phyloP scores from a whole-genome alignment of 2,888 invertebrate species.

The Sympetrum striolatum region DNA sequence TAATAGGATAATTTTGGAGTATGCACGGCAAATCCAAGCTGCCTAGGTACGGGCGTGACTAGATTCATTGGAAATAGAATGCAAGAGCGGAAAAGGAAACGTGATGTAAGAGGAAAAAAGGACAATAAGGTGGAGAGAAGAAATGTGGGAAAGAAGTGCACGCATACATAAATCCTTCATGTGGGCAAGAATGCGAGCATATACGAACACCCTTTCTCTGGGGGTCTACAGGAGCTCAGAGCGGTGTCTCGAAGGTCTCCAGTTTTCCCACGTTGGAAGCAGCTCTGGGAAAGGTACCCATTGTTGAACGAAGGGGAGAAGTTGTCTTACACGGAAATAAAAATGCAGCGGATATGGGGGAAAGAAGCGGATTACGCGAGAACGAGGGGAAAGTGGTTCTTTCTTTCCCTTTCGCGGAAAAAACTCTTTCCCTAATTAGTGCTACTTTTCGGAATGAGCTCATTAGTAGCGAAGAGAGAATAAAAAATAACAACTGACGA shows the following conservation, averaged over 20 bases:
- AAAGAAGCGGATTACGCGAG: not conserved
- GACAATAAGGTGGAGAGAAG: too few species aligned
- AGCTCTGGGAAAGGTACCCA: not conserved
- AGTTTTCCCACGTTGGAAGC: not conserved
- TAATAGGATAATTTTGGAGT: too few species aligned
- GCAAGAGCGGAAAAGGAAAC: too few species aligned
- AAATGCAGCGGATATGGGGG: not conserved
- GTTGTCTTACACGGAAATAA: not conserved
- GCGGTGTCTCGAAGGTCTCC: not conserved
- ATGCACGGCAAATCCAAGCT: too few species aligned
- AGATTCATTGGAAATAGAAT: too few species aligned
- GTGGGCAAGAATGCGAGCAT: not conserved
- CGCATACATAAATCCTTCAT: not conserved
- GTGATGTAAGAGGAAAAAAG: too few species aligned
- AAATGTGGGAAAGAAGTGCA: too few species aligned
- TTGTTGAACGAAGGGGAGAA: not conserved
- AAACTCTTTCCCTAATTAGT: too few species aligned
- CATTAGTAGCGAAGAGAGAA: too few species aligned
- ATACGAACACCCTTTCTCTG: not conserved
- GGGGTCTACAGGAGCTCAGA: not conserved
- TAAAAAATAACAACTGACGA: not conserved
- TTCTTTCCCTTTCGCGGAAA: not conserved
- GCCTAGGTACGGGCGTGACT: too few species aligned
- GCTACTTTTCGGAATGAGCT: too few species aligned
- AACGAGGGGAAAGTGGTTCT: not conserved